A percentile compares a stretch with the other conserved stretches of the same genome.
These are phyloP conservation scores for Anguilla pacifica DNA, from an alignment of 2,797 vertebrate species.

Conservation along the genomic window DNA sequence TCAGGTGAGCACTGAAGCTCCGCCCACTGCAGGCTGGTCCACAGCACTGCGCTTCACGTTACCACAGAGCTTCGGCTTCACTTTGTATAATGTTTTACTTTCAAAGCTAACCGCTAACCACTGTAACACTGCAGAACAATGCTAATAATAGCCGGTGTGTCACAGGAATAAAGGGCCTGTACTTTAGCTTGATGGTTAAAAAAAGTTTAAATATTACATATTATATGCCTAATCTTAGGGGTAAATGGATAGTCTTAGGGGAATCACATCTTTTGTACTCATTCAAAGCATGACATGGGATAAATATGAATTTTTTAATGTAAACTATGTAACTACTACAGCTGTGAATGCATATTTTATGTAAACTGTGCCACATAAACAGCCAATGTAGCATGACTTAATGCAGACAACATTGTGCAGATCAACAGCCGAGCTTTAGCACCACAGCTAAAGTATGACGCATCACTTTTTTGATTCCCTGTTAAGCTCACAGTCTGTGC, in stretches of 20 bases:
- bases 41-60: neutral
- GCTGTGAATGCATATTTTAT: neutral
- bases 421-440: neutral
- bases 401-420: neutral
- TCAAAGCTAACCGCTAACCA: neutral
- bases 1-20: slow-evolving; percentile 78
- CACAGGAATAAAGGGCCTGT: neutral
- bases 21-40: too few species aligned
- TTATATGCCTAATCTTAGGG: too few species aligned
- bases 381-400: neutral
- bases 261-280: too few species aligned
- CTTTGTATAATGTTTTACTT: neutral
- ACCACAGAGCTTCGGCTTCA: neutral
- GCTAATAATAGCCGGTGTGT: neutral
- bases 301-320: too few species aligned
- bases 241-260: too few species aligned
- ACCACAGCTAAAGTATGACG: neutral
- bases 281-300: too few species aligned
- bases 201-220: neutral
- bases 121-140: neutral
- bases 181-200: neutral
- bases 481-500: neutral
- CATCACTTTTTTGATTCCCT: neutral
- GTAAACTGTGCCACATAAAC: neutral
- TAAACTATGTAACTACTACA: too few species aligned